Percentiles rank a stretch among this genome's conserved stretches.
These are phyloP conservation scores for Sminthopsis crassicaudata DNA, from an alignment of 2,113 vertebrate genomes.

Conservation along the genomic window DNA sequence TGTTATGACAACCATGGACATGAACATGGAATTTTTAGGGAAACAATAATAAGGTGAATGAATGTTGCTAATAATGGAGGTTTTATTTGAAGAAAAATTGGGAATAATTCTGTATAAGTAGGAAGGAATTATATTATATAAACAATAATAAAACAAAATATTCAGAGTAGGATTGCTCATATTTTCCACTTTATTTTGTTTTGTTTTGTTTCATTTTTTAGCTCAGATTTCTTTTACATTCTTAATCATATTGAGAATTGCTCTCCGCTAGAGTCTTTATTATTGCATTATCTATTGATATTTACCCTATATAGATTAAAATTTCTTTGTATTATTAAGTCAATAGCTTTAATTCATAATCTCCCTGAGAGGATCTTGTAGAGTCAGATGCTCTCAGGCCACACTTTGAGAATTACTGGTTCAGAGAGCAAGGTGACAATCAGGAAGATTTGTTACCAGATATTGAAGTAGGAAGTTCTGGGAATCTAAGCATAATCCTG, in stretches of 20 bases:
- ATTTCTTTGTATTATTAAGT: neutral
- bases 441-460: neutral
- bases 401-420: neutral
- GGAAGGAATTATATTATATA: neutral
- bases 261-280: neutral
- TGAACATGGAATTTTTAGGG: neutral
- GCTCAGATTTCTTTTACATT: neutral
- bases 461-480: neutral
- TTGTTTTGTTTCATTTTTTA: neutral
- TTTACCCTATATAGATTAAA: neutral
- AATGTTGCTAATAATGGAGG: neutral
- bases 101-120: neutral
- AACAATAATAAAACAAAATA: neutral
- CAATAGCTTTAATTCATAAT: neutral
- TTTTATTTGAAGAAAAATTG: neutral
- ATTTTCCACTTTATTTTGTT: too few species aligned
- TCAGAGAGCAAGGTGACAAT: neutral
- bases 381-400: neutral
- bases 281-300: neutral
- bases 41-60: neutral
- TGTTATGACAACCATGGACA: neutral
- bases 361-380: neutral
- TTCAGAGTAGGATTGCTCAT: neutral
- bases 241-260: neutral
- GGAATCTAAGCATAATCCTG: rapidly evolving